Conservation (phyloP, 2,797 vertebrate genomes). For the Hapalemur alaotrensis region DNA sequence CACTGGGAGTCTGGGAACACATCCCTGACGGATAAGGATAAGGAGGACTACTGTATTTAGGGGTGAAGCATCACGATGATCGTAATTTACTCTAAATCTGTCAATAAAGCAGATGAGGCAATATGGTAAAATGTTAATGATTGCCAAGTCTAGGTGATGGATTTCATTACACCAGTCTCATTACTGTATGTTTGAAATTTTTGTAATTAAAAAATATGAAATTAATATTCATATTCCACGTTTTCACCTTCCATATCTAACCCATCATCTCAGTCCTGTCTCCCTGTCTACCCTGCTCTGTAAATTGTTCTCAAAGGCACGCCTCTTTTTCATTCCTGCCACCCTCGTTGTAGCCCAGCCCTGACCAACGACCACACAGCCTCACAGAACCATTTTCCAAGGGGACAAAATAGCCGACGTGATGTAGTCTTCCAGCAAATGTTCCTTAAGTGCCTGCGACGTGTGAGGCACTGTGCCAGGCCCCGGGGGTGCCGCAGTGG, state of each 20-base stretch:
- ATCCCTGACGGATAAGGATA: not conserved
- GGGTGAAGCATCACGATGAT: conserved; percentile 28
- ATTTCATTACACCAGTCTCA: not conserved
- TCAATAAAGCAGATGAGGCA: conserved; percentile 52
- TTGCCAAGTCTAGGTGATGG: not conserved
- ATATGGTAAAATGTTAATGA: conserved; percentile 17
- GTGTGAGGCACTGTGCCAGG: not conserved
- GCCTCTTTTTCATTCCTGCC: not conserved
- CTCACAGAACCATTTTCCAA: not conserved
- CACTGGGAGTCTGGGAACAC: not conserved
- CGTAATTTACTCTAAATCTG: conserved; percentile 47
- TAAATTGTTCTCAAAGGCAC: not conserved
- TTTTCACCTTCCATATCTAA: not conserved
- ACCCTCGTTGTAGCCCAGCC: not conserved
- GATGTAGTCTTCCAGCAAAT: not conserved
- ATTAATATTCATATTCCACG: not conserved
- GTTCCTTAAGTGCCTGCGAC: not conserved
- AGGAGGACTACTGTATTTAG: not conserved
- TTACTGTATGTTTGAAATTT: not conserved
- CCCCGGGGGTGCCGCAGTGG: fast-evolving
- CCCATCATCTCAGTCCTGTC: not conserved
- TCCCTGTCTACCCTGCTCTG: not conserved
- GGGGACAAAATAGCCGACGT: not conserved
- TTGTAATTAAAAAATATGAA: conserved; percentile 40
- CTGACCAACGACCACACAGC: not conserved